Base-by-base conservation (phyloP, 1,140 invertebrate genomes). In the Solenopsis invicta region DNA sequence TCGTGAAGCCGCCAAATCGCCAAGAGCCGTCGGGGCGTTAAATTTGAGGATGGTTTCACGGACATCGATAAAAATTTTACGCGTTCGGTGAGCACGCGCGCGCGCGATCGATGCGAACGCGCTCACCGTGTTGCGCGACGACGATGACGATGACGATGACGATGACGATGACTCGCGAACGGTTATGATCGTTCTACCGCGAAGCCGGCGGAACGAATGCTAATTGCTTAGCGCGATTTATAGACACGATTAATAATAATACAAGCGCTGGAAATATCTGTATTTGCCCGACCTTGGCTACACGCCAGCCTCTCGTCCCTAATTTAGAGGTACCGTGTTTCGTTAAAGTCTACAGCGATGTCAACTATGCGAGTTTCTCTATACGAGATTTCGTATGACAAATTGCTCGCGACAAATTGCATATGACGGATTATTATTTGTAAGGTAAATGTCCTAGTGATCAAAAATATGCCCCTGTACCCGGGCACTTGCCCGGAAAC, bases 61-160 rank as follows among this genome's bases (percentile, higher is more conserved):
- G 86, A 75, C 78, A 41, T 69, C 89, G 66, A 85, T 90, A 89
- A 87, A 89, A 81, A 90, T 89, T 90, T 90, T 90, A 89, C 85
- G 64, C 62, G 29, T 41, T 21, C 29, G 34, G n/a, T 16, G 59
- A 64, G 41, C 18, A 16, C 6, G 66, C 37, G 21, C 12, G 21
- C 12, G 66, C 37, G 52, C 24, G 67, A 80, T 45, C 62, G 52
- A 64, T 69, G 21, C 76, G 48, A 29, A 34, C 52, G 29, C 56
- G 34, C 9, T 18, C 48, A 12, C 21, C 64, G n/a, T n/a, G 45
- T 45, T 4, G 48, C 21, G 21, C 18, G 61, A 41, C 24, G 54
- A 21, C 21, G 21, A 61, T 1, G 56, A 59, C 3, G 56, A 3
- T 21, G 54, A 54, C 4, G 66, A 21, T 24, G 56, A 10, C 24